phyloP scores from a whole-genome alignment of 2,888 invertebrate species.

The Hipparchia sbordonii region DNA sequence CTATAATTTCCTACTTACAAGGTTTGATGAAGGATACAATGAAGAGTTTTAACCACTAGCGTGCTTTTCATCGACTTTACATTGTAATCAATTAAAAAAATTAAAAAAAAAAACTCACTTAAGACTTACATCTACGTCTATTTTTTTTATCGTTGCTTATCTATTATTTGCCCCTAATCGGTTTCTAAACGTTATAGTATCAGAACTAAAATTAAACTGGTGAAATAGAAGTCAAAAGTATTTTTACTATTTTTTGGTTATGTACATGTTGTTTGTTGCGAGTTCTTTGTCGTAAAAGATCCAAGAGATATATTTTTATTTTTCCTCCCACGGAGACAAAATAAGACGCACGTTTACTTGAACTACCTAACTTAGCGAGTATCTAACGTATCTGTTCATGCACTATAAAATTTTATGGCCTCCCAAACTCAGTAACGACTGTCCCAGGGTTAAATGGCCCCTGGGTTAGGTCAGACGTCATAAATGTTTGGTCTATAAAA shows the following conservation, averaged over 20 bases:
- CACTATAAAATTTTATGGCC: slow-evolving; percentile 42
- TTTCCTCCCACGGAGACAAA: slow-evolving; percentile 12
- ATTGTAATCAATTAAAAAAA: too few relatives aligned
- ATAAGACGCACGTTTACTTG: slow-evolving; percentile 15
- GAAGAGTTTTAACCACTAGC: too few relatives aligned
- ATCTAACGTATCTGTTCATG: slow-evolving; percentile 26
- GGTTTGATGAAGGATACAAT: neutral
- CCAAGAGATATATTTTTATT: slow-evolving; percentile 6
- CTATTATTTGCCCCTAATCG: too few relatives aligned
- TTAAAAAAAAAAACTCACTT: too few relatives aligned
- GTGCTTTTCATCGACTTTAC: too few relatives aligned
- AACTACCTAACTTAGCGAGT: slow-evolving; percentile 22
- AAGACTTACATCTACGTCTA: too few relatives aligned
- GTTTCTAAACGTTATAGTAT: too few relatives aligned
- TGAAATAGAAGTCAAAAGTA: too few relatives aligned
- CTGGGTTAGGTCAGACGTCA: slow-evolving; percentile 42
- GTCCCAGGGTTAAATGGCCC: slow-evolving; percentile 37
- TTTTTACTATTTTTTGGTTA: too few relatives aligned
- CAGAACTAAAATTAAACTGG: too few relatives aligned
- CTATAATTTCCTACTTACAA: neutral
- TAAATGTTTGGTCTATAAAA: slow-evolving; percentile 39
- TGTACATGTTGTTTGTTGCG: neutral
- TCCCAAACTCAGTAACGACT: slow-evolving; percentile 41
- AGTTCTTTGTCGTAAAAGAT: neutral
- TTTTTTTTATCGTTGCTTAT: too few relatives aligned